Base-by-base conservation (phyloP, 1,140 invertebrate species). In the Plutomurus gul region DNA sequence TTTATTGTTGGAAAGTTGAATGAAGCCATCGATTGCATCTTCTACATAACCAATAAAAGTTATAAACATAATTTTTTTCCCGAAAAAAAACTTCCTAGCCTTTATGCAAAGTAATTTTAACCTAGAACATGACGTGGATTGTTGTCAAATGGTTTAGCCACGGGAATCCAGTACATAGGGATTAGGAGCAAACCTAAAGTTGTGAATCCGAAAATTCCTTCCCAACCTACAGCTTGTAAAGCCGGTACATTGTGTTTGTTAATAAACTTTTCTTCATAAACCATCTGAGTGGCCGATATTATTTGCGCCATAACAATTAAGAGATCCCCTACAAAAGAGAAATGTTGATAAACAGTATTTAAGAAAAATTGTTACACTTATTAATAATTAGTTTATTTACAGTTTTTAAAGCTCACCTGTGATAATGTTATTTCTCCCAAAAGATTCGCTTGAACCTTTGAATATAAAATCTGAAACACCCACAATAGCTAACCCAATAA, bases 201-300 rank as follows among this genome's bases (percentile, higher is more conserved):
- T 0, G 89, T 85, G 84, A 97, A 93, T 18, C 96, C 96, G 88
- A 96, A 98, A 11, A 97, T 84, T 20, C 93, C 96, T 90, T 98
- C 96, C 93, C 93, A 96, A 5, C 96, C 96, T 46, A 97, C 94
- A 27, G 94, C 96, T 88, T 91, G 93, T 78, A 94, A 85, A 5
- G 93, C 90, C 1, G 94, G 93, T 47, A 98, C 94, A 86, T 97
- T 93, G 75, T 92, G 89, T 43, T 92, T 90, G 51, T 90, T 87
- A 0, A 98, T 90, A 88, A 92, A 96, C 87, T 95, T 96, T 86
- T 99, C 96, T 88, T 99, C 96, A 70, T 95, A 91, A 0, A 98
- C 95, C 93, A 98, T 97, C 88, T 98, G 95, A 65, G 91, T 88
- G 1, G 95, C 93, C n/a, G 92, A 92, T 82, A 98, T 91, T 43